These are phyloP conservation scores for Chirona hameri DNA, from an alignment of 2,888 invertebrate species.

Conservation along the genomic window DNA sequence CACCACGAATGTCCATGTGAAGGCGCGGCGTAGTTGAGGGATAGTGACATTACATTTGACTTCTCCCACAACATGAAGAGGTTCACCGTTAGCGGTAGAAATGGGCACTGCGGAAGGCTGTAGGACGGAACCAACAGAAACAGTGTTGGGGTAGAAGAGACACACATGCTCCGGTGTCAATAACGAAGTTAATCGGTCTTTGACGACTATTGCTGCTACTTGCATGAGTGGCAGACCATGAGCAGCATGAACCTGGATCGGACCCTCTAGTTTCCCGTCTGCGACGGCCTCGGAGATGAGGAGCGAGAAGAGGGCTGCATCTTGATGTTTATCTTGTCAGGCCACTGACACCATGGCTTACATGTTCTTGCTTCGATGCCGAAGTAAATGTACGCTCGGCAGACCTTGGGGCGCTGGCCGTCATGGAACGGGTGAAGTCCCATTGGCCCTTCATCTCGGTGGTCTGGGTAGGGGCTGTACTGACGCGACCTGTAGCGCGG, in stretches of 20 bases:
- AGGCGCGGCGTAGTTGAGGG: neutral
- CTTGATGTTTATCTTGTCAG: neutral
- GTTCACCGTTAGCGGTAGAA: neutral
- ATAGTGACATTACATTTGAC: neutral
- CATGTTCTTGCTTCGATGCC: neutral
- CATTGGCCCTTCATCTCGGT: neutral
- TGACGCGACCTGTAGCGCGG: too few species aligned
- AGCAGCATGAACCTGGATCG: neutral
- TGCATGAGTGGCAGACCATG: neutral
- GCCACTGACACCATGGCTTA: neutral
- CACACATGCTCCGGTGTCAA: neutral
- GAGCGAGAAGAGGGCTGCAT: neutral
- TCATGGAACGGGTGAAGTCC: neutral
- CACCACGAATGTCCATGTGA: neutral
- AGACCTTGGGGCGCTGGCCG: neutral
- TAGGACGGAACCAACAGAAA: neutral
- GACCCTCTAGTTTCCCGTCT: neutral
- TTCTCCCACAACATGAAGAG: neutral
- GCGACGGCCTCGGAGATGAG: neutral
- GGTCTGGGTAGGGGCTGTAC: too few species aligned
- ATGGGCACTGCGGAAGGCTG: neutral
- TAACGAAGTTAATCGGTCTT: neutral
- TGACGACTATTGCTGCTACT: neutral
- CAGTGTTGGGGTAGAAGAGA: neutral
- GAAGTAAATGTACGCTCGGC: neutral